phyloP scores from a whole-genome alignment of 2,888 invertebrate genomes.

The Microctonus hyperodae region DNA sequence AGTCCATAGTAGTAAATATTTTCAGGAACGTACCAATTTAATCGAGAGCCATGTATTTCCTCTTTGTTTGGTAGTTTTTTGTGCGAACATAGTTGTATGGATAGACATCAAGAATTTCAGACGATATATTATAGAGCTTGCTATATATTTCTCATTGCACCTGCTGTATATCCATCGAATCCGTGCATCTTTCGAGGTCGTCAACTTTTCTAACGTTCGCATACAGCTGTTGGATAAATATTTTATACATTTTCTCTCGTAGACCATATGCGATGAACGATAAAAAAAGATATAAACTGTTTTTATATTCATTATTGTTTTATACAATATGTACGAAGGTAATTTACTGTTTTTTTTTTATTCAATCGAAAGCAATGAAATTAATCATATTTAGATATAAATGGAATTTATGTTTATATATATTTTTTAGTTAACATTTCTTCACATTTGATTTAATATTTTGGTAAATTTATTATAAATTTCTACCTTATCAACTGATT shows the following conservation, averaged over 20 bases:
- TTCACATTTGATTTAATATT: not conserved
- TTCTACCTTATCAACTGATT: not conserved
- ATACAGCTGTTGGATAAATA: slow-evolving; percentile 1
- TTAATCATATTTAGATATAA: no score
- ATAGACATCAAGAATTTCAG: not conserved
- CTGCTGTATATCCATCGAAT: slow-evolving; percentile 10
- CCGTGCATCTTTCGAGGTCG: slow-evolving; percentile 18
- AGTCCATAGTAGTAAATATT: not conserved
- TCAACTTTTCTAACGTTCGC: slow-evolving; percentile 17
- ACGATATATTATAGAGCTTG: not conserved
- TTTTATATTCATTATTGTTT: not conserved
- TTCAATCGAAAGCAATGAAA: no score
- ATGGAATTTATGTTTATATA: no score
- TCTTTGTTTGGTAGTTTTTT: not conserved
- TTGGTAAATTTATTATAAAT: not conserved
- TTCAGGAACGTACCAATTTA: slow-evolving; percentile 31
- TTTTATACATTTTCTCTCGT: not conserved
- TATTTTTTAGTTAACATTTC: no score
- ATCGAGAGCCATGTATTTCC: slow-evolving; percentile 10
- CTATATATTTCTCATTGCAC: not conserved
- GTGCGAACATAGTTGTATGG: not conserved
- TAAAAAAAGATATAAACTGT: not conserved
- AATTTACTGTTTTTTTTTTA: not conserved
- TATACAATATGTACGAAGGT: not conserved
- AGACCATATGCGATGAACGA: not conserved